These are phyloP conservation scores for Drosophila eohydei DNA, from an alignment of 2,888 invertebrate genomes.

Conservation along the genomic window DNA sequence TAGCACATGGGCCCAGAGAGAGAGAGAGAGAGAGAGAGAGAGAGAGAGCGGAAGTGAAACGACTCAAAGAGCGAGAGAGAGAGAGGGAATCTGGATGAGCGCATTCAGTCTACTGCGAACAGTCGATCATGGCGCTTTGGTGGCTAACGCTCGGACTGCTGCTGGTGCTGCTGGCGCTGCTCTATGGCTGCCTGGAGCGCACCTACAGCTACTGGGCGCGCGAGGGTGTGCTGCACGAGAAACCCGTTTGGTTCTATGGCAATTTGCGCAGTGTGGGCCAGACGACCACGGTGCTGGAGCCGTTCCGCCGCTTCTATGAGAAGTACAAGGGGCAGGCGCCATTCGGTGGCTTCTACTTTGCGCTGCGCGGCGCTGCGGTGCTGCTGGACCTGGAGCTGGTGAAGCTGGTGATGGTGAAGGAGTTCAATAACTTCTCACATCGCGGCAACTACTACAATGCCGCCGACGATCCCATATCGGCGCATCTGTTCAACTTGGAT, in stretches of 20 bases:
- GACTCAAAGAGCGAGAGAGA: background rate
- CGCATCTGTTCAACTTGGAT: constrained; percentile 82
- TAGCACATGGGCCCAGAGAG: background rate
- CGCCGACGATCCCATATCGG: constrained; percentile 83
- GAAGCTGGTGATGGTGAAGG: constrained; percentile 82
- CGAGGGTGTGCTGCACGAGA: constrained; percentile 67
- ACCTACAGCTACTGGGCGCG: constrained; percentile 67
- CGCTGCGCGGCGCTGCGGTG: constrained; percentile 64
- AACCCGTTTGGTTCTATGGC: constrained; percentile 67
- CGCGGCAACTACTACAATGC: constrained; percentile 83
- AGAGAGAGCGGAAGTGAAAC: background rate
- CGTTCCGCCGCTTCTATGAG: constrained; percentile 68
- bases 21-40: background rate
- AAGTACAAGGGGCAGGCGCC: constrained; percentile 70
- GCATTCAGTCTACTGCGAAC: constrained; percentile 14
- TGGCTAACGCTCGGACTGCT: constrained; percentile 40
- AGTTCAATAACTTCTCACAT: constrained; percentile 83
- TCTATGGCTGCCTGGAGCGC: constrained; percentile 36
- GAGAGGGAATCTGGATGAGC: background rate
- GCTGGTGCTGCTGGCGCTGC: constrained; percentile 16
- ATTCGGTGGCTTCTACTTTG: constrained; percentile 78
- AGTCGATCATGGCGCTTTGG: constrained; percentile 41
- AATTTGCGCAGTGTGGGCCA: constrained; percentile 65
- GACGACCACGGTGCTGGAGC: constrained; percentile 60
- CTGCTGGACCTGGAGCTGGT: constrained; percentile 82